Evolutionary conservation across 2,888 invertebrate genomes (phyloP).

Genomic region (Lasioglossum villosulum): DNA sequence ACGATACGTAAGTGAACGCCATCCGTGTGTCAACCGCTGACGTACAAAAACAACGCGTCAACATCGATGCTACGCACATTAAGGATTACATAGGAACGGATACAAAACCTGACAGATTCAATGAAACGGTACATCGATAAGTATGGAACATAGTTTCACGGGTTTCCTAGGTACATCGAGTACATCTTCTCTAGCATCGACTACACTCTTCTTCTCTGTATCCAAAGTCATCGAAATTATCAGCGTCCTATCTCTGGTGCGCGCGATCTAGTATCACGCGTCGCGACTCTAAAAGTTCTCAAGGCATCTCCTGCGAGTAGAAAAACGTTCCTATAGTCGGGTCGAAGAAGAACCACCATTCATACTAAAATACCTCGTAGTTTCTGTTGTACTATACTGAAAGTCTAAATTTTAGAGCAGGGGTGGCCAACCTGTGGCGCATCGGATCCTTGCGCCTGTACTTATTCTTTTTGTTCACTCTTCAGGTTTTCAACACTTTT

Average conservation of each 20-base stretch:
- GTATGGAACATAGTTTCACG: constrained; percentile 12
- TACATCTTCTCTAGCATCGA: constrained; percentile 2
- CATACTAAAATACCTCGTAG: neutral
- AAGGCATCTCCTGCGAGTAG: constrained; percentile 21
- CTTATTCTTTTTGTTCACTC: too few relatives aligned
- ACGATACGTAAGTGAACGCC: constrained; percentile 27
- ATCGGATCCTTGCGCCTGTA: too few relatives aligned
- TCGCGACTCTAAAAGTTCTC: neutral
- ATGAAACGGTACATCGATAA: constrained; percentile 27
- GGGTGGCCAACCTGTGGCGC: too few relatives aligned
- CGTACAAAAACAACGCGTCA: constrained; percentile 30
- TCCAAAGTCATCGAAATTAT: constrained; percentile 2
- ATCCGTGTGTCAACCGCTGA: constrained; percentile 18
- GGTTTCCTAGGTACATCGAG: constrained; percentile 24
- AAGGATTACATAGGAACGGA: constrained; percentile 24
- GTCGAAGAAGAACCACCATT: neutral
- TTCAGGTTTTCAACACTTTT: too few relatives aligned
- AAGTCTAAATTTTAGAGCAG: neutral
- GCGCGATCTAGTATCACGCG: neutral
- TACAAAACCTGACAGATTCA: constrained; percentile 37
- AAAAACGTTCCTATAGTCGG: constrained; percentile 17
- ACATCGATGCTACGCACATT: constrained; percentile 40
- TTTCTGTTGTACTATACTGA: neutral
- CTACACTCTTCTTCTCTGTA: constrained; percentile 15
- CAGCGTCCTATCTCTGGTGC: neutral